Evolutionary conservation across 2,113 vertebrate genomes (phyloP).

Genomic region (Cyrtonyx montezumae): DNA sequence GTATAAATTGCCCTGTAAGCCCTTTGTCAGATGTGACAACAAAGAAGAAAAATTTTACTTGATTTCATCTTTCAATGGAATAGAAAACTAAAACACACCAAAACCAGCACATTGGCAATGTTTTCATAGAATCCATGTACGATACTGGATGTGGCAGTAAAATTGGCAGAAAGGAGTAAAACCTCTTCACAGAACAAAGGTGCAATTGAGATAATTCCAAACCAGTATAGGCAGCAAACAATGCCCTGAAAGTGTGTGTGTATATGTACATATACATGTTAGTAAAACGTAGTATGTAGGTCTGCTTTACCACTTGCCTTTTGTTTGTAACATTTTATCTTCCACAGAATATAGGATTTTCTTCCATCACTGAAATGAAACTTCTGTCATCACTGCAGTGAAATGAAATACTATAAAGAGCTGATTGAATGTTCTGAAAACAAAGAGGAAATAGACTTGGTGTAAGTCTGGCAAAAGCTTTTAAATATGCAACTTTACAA

Average conservation of each 20-base stretch:
- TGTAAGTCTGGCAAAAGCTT: slow-evolving; percentile 19
- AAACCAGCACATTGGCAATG: fast-evolving
- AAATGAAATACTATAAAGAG: slow-evolving; percentile 50
- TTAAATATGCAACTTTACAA: slow-evolving; percentile 28
- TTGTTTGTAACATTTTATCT: slow-evolving; percentile 29
- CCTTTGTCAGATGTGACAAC: background rate
- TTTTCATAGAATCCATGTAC: background rate
- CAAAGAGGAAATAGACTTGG: background rate
- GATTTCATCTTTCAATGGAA: background rate
- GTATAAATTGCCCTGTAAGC: background rate
- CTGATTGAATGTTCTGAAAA: background rate
- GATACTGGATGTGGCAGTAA: background rate
- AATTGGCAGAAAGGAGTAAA: background rate
- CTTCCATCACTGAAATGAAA: slow-evolving; percentile 45
- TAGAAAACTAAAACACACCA: background rate
- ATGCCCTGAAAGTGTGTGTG: background rate
- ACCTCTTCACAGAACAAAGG: background rate
- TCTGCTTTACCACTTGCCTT: slow-evolving; percentile 18
- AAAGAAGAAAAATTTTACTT: background rate
- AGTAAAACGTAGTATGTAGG: background rate
- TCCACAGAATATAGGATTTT: slow-evolving; percentile 6
- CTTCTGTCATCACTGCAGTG: background rate
- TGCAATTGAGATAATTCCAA: background rate
- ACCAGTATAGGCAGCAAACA: background rate
- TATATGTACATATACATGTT: background rate